Base-by-base conservation (phyloP, 1,140 invertebrate species). In the Pinna nobilis region DNA sequence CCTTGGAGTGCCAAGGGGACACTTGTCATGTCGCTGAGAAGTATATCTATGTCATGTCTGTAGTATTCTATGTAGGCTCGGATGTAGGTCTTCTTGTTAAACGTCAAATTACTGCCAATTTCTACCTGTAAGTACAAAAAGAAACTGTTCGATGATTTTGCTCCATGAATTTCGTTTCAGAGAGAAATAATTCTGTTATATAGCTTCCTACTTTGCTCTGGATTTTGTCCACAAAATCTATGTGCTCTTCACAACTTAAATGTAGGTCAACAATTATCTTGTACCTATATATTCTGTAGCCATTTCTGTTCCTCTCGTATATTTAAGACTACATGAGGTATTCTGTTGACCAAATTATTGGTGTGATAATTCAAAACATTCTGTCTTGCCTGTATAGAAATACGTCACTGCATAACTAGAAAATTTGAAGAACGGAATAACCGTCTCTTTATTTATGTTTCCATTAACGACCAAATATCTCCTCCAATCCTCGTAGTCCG, bases 21-120 rank as follows among this genome's bases (percentile, higher is more conserved):
- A 13, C 23, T 55, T 41, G 5, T 64, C 18, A 15, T 60, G 11
- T 20, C 33, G 0, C 20, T 66, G 39, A 74, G 61, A 0, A 77
- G 55, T 23, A 76, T 72, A 32, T 79, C 78, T 3, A 80, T 32
- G 9, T 71, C 72, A 32, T 74, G 70, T 11, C 76, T 63, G 66
- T 80, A 82, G 53, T 82, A 80, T 32, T 77, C 76, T 20, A 77
- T 53, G 37, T 75, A 82, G 1, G 81, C 81, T 32, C 76, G 57
- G 9, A 78, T 63, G 67, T 78, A 68, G 0, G 81, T 80, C 61
- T 80, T 80, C 5, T 67, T 53, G 33, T 51, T 78, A 49, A 82
- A 82, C 0, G 71, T 78, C 28, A 82, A 50, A 18, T 63, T 65
- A 23, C 76, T 78, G 37, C 78, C 78, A 20, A 82, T 82, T 41